These are phyloP conservation scores for Drosophila formosana DNA, from an alignment of 2,888 invertebrate species.

Conservation along the genomic window DNA sequence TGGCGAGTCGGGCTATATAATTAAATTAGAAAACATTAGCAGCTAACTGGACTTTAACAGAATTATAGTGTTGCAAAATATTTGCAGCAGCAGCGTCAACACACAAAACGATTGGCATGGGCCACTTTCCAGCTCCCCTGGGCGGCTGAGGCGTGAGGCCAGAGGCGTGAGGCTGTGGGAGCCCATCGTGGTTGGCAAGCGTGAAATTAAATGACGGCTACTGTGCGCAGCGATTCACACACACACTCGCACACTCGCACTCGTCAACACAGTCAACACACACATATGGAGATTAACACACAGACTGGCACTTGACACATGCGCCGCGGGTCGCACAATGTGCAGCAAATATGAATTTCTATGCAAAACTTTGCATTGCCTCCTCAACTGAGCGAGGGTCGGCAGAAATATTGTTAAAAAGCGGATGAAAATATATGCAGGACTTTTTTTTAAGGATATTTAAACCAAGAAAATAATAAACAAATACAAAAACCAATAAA, in stretches of 20 bases:
- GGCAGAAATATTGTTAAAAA: neutral
- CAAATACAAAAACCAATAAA: too few species aligned
- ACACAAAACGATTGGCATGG: constrained; percentile 11
- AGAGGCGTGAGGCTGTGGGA: neutral
- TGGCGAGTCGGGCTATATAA: constrained; percentile 41
- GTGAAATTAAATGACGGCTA: constrained; percentile 61
- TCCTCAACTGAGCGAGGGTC: neutral
- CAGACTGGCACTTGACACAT: constrained; percentile 34
- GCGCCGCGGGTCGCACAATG: constrained; percentile 37
- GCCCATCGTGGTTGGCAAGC: constrained; percentile 46
- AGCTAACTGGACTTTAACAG: constrained; percentile 60
- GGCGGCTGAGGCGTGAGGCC: neutral
- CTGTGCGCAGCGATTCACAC: constrained; percentile 32
- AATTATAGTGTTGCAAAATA: constrained; percentile 52
- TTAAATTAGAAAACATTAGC: constrained; percentile 67
- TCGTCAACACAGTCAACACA: neutral
- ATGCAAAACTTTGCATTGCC: constrained; percentile 12
- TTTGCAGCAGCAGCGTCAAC: constrained; percentile 41
- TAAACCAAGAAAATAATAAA: too few species aligned
- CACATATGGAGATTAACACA: constrained; percentile 7
- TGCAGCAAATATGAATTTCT: constrained; percentile 17
- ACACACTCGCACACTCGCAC: constrained; percentile 8
- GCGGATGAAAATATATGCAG: too few species aligned
- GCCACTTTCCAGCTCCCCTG: neutral
- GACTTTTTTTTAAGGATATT: too few species aligned